These are phyloP conservation scores for Terebella lapidaria DNA, from an alignment of 2,888 invertebrate genomes.

Conservation along the genomic window DNA sequence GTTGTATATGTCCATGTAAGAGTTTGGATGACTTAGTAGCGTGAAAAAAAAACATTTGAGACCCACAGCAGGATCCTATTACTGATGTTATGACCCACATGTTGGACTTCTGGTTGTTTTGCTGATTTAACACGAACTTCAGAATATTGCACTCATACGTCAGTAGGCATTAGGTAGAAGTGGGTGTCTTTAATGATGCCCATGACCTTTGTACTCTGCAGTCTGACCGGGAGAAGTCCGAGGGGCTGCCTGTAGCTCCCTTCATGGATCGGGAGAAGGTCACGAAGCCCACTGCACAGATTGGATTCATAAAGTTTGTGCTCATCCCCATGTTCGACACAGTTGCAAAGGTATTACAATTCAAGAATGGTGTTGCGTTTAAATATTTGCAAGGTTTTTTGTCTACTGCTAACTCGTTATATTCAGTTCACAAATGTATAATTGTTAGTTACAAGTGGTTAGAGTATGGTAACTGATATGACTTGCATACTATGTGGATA, in stretches of 20 bases:
- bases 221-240: constrained; percentile 53
- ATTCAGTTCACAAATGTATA: background rate
- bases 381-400: background rate
- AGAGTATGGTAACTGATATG: no score
- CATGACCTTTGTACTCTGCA: constrained; percentile 18
- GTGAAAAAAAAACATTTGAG: no score
- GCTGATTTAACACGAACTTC: no score
- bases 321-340: constrained; percentile 53
- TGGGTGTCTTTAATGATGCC: background rate
- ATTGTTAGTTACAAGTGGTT: background rate
- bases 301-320: constrained; percentile 55
- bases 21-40: no score
- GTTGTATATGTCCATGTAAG: no score
- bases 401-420: background rate
- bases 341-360: constrained; percentile 36
- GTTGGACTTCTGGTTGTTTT: no score
- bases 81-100: no score
- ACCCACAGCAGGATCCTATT: no score
- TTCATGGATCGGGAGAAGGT: constrained; percentile 55
- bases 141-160: no score
- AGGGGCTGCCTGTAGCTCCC: constrained; percentile 53
- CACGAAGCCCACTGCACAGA: constrained; percentile 53
- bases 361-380: background rate
- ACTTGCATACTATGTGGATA: no score
- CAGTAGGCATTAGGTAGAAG: no score